phyloP scores from a whole-genome alignment of 2,888 invertebrate genomes.

The Neocrepidodera transversa region DNA sequence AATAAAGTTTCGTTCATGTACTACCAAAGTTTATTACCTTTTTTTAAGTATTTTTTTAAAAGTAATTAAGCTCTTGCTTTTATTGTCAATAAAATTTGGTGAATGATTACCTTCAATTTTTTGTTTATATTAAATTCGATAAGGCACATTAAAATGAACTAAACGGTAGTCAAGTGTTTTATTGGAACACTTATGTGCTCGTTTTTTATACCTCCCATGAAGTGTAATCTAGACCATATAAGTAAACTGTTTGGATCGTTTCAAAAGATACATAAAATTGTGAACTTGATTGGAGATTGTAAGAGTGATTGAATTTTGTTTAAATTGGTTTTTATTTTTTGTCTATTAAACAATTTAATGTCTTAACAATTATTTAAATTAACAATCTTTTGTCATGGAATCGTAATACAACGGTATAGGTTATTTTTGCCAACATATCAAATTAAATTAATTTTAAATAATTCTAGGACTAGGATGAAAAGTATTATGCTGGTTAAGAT shows the following conservation, averaged over 20 bases:
- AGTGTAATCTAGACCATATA: constrained; percentile 9
- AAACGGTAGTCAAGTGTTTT: constrained; percentile 44
- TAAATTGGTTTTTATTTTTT: too few species aligned
- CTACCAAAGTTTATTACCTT: background rate
- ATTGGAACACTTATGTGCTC: constrained; percentile 36
- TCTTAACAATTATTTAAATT: too few species aligned
- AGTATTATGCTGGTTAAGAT: too few species aligned
- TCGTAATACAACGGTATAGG: too few species aligned
- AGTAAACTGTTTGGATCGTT: background rate
- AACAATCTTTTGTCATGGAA: too few species aligned
- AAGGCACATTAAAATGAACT: constrained; percentile 44
- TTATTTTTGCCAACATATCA: too few species aligned
- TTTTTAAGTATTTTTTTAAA: background rate
- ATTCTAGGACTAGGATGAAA: too few species aligned
- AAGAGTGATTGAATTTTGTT: too few species aligned
- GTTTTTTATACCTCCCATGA: constrained; percentile 39
- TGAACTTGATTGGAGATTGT: too few species aligned
- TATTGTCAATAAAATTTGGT: constrained; percentile 44
- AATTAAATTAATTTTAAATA: too few species aligned
- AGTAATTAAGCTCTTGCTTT: constrained; percentile 34
- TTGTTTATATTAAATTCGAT: constrained; percentile 45
- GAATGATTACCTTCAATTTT: constrained; percentile 46
- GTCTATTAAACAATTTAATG: too few species aligned
- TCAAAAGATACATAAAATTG: background rate
- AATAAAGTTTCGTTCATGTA: background rate